Percentiles rank a stretch among this genome's conserved stretches.
These are phyloP conservation scores for Epizoanthus scotinus DNA, from an alignment of 92 coral and sea anemone genomes.

Conservation along the genomic window DNA sequence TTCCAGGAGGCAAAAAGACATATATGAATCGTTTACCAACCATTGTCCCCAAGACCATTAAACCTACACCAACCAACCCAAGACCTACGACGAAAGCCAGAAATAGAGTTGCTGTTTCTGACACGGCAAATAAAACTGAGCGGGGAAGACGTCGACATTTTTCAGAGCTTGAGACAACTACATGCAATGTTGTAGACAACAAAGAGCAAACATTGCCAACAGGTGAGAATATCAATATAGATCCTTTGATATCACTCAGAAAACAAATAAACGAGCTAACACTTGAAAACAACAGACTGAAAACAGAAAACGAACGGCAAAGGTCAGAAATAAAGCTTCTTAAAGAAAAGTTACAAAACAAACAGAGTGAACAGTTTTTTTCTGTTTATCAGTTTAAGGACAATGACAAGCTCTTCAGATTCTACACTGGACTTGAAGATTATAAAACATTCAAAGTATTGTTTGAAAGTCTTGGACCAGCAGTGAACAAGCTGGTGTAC, in stretches of 20 bases:
- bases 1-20: conserved; percentile 21
- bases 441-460: conserved; percentile 59
- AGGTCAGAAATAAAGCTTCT: conserved; percentile 51
- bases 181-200: conserved; percentile 1
- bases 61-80: conserved; percentile 24
- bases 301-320: conserved; percentile 41
- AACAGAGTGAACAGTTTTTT: conserved; percentile 35
- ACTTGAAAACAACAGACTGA: conserved; percentile 35
- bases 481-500: conserved; percentile 59
- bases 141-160: conserved; percentile 41
- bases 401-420: conserved; percentile 57
- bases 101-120: conserved; percentile 18
- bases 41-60: conserved; percentile 15
- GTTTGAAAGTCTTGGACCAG: conserved; percentile 52
- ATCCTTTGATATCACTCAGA: conserved; percentile 33
- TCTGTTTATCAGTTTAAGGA: conserved; percentile 53
- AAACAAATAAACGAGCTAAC: no score
- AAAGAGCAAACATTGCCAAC: conserved; percentile 26
- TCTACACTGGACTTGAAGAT: conserved; percentile 62
- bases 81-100: conserved; percentile 21
- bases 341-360: conserved; percentile 41
- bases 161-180: conserved; percentile 14
- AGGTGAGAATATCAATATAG: conserved; percentile 40
- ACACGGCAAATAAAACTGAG: conserved; percentile 11
- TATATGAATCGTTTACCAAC: conserved; percentile 8